These are phyloP conservation scores for Esox lucius DNA, from an alignment of 2,797 vertebrate genomes.

Conservation along the genomic window DNA sequence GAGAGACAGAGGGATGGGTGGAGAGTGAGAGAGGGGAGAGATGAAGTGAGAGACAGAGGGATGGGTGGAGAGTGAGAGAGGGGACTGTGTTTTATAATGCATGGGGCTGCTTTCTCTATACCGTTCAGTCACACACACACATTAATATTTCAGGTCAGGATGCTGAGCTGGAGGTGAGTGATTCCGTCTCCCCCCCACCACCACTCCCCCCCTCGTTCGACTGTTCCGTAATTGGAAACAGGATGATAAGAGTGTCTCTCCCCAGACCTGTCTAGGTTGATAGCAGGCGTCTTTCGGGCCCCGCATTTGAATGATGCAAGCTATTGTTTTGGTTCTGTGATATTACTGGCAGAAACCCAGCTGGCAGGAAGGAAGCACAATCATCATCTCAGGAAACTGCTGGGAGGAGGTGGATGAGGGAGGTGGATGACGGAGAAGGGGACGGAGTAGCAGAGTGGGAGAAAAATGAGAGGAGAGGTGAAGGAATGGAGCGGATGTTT, in stretches of 20 bases:
- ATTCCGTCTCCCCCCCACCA: conserved; percentile 23
- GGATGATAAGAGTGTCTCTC: conserved; percentile 24
- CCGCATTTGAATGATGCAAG: no score
- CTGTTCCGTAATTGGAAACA: conserved; percentile 54
- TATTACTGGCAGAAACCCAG: neutral
- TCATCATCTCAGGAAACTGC: neutral
- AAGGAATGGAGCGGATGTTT: no score
- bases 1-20: conserved; percentile 13
- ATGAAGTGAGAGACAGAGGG: conserved; percentile 10
- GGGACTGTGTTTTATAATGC: conserved; percentile 10
- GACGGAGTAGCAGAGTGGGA: neutral
- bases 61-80: conserved; percentile 8
- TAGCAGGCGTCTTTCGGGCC: no score
- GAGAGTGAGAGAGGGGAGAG: conserved; percentile 2
- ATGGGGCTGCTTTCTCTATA: conserved; percentile 3
- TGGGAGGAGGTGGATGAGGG: neutral
- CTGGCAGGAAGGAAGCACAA: neutral
- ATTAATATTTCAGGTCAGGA: conserved; percentile 72
- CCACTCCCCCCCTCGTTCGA: conserved; percentile 3
- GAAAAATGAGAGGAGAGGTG: neutral
- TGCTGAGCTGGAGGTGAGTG: conserved; percentile 61
- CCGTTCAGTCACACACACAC: conserved; percentile 38
- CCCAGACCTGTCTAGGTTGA: no score
- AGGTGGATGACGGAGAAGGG: neutral
- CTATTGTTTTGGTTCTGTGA: neutral